Conservation (phyloP, 2,888 invertebrate species). For the Erebia palarica region DNA sequence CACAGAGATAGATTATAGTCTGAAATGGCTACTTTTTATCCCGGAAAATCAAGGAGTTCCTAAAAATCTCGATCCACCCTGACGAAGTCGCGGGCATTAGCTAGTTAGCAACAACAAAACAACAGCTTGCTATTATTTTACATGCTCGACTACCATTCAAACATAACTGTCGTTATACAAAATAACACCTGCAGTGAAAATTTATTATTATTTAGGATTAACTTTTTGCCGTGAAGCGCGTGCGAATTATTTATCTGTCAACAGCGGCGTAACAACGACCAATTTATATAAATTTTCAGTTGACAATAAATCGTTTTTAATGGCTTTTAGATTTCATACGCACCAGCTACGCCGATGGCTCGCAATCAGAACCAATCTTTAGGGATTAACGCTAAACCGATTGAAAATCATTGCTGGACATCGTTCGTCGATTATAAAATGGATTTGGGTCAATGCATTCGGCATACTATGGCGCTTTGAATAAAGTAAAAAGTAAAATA, state of each 20-base stretch:
- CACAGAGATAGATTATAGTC: too few relatives aligned
- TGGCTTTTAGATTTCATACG: conserved; percentile 24
- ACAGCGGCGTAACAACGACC: conserved; percentile 1
- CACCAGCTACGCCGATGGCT: conserved; percentile 23
- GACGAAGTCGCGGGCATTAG: too few relatives aligned
- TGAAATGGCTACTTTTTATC: too few relatives aligned
- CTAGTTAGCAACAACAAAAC: too few relatives aligned
- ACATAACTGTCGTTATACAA: neutral
- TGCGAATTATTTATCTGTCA: conserved; percentile 3
- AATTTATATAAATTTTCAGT: conserved; percentile 9
- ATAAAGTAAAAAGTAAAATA: too few relatives aligned
- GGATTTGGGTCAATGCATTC: neutral
- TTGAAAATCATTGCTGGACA: neutral
- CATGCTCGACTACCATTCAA: too few relatives aligned
- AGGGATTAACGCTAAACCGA: conserved; percentile 20
- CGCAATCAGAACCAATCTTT: conserved; percentile 4
- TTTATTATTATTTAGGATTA: too few relatives aligned
- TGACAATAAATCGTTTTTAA: conserved; percentile 18
- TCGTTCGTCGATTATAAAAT: neutral
- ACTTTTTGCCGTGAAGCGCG: neutral
- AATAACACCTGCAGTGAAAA: neutral
- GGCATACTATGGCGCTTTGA: too few relatives aligned
- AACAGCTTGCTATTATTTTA: too few relatives aligned
- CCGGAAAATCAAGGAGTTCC: too few relatives aligned
- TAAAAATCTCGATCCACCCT: too few relatives aligned